Base-by-base conservation (phyloP, 2,888 invertebrate genomes). In the Ditula angustiorana region DNA sequence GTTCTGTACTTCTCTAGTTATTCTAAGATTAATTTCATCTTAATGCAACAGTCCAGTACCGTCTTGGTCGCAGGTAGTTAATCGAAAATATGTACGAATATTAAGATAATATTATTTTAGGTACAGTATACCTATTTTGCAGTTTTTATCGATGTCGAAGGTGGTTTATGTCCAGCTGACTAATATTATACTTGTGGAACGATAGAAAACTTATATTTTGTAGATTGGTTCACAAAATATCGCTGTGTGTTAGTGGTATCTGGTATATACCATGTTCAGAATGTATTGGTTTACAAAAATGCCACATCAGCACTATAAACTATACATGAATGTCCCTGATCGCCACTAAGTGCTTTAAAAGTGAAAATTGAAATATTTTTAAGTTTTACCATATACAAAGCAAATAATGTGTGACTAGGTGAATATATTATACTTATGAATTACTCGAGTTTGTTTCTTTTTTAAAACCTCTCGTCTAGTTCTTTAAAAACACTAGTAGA, bases 371-470 rank as follows among this genome's bases (percentile, higher is more conserved):
- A 24, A 41, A 55, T 57, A 63, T 50, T 24, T 56, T 53, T 59
- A 64, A 52, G 58, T 64, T 53, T 52, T 64, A 64, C 35, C 59
- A 37, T 59, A 59, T 64, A 64, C 64, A 64, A n/a, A 59, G 46
- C 46, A 47, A 19, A 44, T 13, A 41, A 26, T 44, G 58, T 47
- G 52, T 58, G 52, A 53, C 53, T 28, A 64, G 57, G 58, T 35
- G 13, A 64, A 64, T 64, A 64, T 58, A 64, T 53, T 59, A 64
- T 64, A 41, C 19, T 19, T 41, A 59, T 59, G 16, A 53, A 59
- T 30, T 46, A 52, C 13, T 44, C 5, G 11, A 13, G 44, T 21
- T 10, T 16, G 35, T 53, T 59, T 46, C 10, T 23, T 59, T 64
- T 44, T 5, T 24, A 41, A 21, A 4, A 11, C 16, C 41, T 10